These are phyloP conservation scores for Glaucidium brasilianum DNA, from an alignment of 2,113 vertebrate species.

Conservation along the genomic window DNA sequence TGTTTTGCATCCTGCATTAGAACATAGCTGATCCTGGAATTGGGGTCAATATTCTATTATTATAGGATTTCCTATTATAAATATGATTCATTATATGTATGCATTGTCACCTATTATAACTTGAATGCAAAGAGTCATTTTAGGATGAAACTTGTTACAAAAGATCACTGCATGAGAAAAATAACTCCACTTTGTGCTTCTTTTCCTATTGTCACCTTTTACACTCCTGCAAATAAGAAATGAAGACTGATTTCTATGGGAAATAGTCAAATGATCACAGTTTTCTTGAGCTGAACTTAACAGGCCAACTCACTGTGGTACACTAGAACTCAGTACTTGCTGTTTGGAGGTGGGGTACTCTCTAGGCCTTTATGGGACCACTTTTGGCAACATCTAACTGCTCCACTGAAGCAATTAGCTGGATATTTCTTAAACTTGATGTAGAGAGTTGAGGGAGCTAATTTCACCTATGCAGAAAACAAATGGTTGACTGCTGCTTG, in stretches of 20 bases:
- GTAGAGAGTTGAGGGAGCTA: not conserved
- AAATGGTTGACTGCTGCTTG: not conserved
- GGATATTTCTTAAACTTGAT: not conserved
- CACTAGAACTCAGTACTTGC: not conserved
- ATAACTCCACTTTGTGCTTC: not conserved
- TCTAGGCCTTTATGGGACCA: not conserved
- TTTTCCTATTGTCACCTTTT: not conserved
- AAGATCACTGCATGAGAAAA: slow-evolving; percentile 17
- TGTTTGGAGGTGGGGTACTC: not conserved
- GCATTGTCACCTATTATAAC: not conserved
- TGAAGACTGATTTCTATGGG: not conserved
- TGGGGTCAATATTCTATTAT: slow-evolving; percentile 26
- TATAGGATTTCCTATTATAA: slow-evolving; percentile 33
- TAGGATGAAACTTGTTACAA: slow-evolving; percentile 26
- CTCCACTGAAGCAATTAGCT: not conserved
- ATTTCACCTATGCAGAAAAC: not conserved
- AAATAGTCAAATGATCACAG: not conserved
- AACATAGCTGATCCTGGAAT: not conserved
- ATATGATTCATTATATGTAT: not conserved
- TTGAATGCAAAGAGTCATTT: slow-evolving; percentile 33
- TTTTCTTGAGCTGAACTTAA: not conserved
- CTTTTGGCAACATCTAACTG: not conserved
- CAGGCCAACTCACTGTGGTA: not conserved
- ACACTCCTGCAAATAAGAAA: not conserved
- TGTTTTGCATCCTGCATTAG: slow-evolving; percentile 8